Percentiles rank a stretch among this genome's conserved stretches.
These are phyloP conservation scores for Chymomyza procnemis DNA, from an alignment of 2,888 invertebrate genomes.

Conservation along the genomic window DNA sequence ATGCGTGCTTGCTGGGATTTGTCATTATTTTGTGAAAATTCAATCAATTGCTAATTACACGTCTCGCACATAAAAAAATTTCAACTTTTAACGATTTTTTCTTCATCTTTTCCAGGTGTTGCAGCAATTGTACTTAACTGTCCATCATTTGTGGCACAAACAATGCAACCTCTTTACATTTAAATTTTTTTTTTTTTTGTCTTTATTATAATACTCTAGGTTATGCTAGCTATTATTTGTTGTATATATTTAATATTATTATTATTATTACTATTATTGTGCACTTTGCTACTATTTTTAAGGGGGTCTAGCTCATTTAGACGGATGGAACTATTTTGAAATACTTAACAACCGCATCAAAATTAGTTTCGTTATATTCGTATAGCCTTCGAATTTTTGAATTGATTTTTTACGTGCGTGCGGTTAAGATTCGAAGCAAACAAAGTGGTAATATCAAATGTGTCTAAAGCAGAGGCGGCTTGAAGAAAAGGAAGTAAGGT, in stretches of 20 bases:
- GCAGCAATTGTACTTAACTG: conserved; percentile 55
- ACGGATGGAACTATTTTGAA: conserved; percentile 54
- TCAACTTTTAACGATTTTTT: not conserved
- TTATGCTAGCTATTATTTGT: conserved; percentile 36
- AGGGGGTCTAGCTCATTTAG: conserved; percentile 13
- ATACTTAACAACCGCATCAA: conserved; percentile 72
- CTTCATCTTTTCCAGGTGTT: conserved; percentile 3
- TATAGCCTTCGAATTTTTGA: conserved; percentile 63
- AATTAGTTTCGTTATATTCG: conserved; percentile 73
- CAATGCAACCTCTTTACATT: conserved; percentile 64
- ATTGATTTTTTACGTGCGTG: conserved; percentile 72
- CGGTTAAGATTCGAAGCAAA: conserved; percentile 39
- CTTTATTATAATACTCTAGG: too few species aligned
- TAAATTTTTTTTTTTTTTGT: too few species aligned
- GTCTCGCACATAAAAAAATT: conserved; percentile 44
- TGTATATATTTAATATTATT: conserved; percentile 18
- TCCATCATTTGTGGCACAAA: conserved; percentile 27
- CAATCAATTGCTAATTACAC: conserved; percentile 73
- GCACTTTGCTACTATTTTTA: not conserved
- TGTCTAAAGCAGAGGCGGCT: conserved; percentile 48
- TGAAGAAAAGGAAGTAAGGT: too few species aligned
- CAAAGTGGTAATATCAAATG: not conserved
- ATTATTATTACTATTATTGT: not conserved
- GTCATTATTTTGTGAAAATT: conserved; percentile 46
- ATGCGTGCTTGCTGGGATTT: conserved; percentile 31